These are phyloP conservation scores for Drosophila guanche DNA, from an alignment of 1,140 invertebrate species.

Conservation along the genomic window DNA sequence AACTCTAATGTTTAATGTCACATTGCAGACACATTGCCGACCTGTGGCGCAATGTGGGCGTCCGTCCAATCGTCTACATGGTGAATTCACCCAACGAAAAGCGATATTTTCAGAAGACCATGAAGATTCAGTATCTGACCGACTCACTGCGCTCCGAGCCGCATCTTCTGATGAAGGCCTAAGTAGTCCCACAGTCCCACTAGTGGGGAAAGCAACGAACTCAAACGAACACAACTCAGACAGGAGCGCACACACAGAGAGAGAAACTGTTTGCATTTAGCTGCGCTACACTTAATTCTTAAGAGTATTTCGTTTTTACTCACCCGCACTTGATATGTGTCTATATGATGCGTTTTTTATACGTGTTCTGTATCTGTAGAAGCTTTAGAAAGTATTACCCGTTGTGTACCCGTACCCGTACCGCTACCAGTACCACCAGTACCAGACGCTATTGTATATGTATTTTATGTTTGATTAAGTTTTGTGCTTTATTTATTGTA, in stretches of 20 bases:
- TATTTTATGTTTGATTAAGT: conserved; percentile 52
- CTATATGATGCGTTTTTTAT: conserved; percentile 20
- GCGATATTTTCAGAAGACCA: conserved; percentile 82
- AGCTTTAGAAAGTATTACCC: conserved; percentile 69
- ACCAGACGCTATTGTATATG: conserved; percentile 52
- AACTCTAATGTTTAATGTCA: neutral
- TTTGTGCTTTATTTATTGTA: conserved; percentile 48
- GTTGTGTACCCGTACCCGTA: neutral
- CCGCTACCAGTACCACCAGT: conserved; percentile 6
- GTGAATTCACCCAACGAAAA: conserved; percentile 84
- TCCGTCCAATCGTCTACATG: conserved; percentile 81
- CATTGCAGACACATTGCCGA: conserved; percentile 76
- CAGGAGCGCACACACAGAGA: conserved; percentile 42
- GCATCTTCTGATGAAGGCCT: conserved; percentile 78
- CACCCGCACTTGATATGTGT: conserved; percentile 27
- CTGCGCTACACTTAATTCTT: conserved; percentile 33
- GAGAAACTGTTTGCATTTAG: conserved; percentile 69
- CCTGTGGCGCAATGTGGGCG: conserved; percentile 81
- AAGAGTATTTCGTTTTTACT: conserved; percentile 25
- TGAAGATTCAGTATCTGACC: conserved; percentile 83
- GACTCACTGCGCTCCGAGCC: conserved; percentile 82
- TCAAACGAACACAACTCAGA: conserved; percentile 17
- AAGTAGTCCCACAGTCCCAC: conserved; percentile 1
- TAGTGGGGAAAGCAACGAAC: conserved; percentile 8
- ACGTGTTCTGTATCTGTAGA: conserved; percentile 11